These are phyloP conservation scores for Diploscapter pachys DNA, from an alignment of 1,140 invertebrate species.

Conservation along the genomic window DNA sequence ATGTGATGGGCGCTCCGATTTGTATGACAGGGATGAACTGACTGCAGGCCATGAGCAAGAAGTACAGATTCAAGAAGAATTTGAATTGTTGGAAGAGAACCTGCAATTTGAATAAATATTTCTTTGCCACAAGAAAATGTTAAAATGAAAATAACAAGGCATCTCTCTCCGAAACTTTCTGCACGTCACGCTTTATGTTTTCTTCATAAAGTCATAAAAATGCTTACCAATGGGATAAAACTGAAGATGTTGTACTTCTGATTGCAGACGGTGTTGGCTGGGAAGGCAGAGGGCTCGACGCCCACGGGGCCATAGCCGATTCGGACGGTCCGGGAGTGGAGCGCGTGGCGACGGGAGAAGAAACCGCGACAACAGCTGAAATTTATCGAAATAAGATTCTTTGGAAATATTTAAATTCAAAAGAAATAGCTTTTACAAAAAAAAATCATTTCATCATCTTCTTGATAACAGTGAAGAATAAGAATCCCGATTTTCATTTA, in stretches of 20 bases:
- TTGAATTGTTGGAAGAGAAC: conserved; percentile 96
- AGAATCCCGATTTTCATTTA: not conserved
- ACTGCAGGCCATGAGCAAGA: conserved; percentile 92
- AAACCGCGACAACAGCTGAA: conserved; percentile 31
- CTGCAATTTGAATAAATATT: conserved; percentile 62
- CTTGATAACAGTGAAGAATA: not conserved
- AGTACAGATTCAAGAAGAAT: conserved; percentile 97
- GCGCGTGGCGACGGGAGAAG: conserved; percentile 25
- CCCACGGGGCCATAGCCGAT: conserved; percentile 61
- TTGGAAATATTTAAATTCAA: no score
- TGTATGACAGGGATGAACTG: conserved; percentile 94
- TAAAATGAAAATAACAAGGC: conserved; percentile 8
- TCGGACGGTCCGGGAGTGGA: conserved; percentile 63
- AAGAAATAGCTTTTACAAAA: not conserved
- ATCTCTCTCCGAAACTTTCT: not conserved
- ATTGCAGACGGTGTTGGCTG: conserved; percentile 92
- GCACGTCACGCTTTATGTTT: conserved; percentile 1
- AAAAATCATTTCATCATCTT: not conserved
- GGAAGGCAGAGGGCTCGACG: conserved; percentile 69
- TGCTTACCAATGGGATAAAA: conserved; percentile 85
- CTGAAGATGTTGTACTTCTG: conserved; percentile 98
- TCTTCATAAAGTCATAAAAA: conserved; percentile 16
- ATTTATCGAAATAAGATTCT: no score
- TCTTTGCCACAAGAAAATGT: not conserved
- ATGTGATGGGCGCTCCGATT: conserved; percentile 96